Conservation (phyloP, 1,140 invertebrate species). For the Caenorhabditis inopinata region DNA sequence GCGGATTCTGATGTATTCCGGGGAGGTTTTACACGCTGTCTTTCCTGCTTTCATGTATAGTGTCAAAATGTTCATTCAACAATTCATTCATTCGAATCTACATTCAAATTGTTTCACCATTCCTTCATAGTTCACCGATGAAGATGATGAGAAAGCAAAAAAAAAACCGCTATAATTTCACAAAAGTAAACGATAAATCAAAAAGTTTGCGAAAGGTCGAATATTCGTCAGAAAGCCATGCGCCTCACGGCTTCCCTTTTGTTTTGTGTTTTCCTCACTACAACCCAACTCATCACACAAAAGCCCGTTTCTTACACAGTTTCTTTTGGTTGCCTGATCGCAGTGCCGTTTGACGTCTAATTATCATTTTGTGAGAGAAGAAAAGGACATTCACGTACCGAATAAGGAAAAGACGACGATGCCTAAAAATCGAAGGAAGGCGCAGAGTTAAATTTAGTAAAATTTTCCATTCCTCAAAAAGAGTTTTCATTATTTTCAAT, state of each 20-base stretch:
- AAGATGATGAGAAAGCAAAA: not conserved
- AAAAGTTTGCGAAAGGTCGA: constrained; percentile 26
- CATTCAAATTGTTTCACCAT: not conserved
- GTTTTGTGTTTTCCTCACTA: constrained; percentile 1
- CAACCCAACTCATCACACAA: constrained; percentile 25
- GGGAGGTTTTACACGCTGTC: not conserved
- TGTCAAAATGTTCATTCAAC: not conserved
- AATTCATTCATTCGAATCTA: not conserved
- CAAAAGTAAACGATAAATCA: constrained; percentile 32
- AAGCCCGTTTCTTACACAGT: constrained; percentile 33
- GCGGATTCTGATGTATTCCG: not conserved
- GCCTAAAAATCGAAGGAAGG: not conserved
- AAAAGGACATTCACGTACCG: not conserved
- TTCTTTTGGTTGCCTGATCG: constrained; percentile 24
- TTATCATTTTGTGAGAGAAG: constrained; percentile 29
- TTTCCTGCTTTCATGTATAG: not conserved
- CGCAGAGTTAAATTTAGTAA: not conserved
- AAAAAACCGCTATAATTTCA: constrained; percentile 15
- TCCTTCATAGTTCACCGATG: not conserved
- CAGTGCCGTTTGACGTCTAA: constrained; percentile 32
- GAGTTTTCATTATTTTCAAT: not conserved
- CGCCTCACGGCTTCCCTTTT: not conserved
- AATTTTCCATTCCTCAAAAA: not conserved
- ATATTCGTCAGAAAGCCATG: not conserved
- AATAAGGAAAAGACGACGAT: not conserved